A percentile compares a stretch with the other conserved stretches of the same genome.
Conservation (phyloP, 2,113 vertebrate genomes). For the pig (Sus scrofa) region DNA sequence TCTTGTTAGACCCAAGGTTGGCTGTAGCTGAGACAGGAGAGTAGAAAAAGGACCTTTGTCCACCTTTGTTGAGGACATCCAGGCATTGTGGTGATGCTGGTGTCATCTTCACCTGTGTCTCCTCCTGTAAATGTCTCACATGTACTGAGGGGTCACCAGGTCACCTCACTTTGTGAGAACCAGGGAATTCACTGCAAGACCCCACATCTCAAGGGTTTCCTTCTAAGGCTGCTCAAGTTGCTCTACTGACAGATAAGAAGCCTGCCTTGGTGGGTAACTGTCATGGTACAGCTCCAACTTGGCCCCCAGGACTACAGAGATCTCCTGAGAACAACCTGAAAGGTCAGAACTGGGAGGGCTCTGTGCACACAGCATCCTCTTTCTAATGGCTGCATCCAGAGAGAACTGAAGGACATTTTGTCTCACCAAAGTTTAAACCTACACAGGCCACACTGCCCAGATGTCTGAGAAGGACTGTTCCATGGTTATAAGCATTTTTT, state of each 20-base stretch:
- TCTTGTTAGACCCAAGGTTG: not conserved
- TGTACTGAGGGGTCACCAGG: accelerated
- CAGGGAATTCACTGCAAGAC: not conserved
- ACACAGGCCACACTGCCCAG: accelerated
- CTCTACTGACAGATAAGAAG: accelerated
- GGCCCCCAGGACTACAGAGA: accelerated
- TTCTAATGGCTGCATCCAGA: accelerated
- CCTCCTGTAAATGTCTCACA: accelerated
- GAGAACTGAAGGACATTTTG: not conserved
- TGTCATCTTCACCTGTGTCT: accelerated
- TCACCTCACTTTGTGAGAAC: accelerated
- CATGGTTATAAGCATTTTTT: not conserved
- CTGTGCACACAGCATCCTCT: not conserved
- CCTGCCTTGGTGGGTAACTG: not conserved
- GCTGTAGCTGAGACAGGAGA: not conserved
- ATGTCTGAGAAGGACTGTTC: accelerated
- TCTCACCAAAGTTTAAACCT: not conserved
- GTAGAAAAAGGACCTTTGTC: too few relatives aligned
- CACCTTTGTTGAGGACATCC: not conserved
- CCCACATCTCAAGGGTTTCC: not conserved
- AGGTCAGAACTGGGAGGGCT: not conserved
- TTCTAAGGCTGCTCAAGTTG: accelerated
- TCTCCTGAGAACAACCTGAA: not conserved
- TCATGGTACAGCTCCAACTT: accelerated
- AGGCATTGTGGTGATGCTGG: accelerated